These are phyloP conservation scores for Acleris laterana DNA, from an alignment of 2,888 invertebrate species.

Conservation along the genomic window DNA sequence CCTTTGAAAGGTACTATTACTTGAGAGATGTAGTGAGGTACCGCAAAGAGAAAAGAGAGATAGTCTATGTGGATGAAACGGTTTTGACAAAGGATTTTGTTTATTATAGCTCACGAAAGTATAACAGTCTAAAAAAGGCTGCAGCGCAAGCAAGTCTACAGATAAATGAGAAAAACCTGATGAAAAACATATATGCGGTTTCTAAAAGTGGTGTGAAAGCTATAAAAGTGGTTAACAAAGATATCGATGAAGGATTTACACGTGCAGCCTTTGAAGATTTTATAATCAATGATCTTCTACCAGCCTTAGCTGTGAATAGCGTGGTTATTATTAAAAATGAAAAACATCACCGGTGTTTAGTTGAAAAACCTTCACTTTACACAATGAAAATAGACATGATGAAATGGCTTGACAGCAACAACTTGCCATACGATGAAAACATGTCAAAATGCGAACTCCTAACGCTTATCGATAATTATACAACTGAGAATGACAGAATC, in stretches of 20 bases:
- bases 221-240: conserved; percentile 20
- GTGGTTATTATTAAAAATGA: conserved; percentile 45
- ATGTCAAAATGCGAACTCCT: conserved; percentile 49
- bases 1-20: conserved; percentile 53
- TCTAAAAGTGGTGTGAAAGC: conserved; percentile 38
- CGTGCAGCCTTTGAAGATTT: conserved; percentile 43
- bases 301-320: conserved; percentile 40
- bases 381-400: conserved; percentile 46
- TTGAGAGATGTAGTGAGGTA: conserved; percentile 45
- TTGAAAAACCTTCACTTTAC: conserved; percentile 37
- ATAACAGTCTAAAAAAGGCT: conserved; percentile 1
- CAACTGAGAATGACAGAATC: conserved; percentile 39
- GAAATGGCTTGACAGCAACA: conserved; percentile 48
- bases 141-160: conserved; percentile 1
- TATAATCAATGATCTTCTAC: conserved; percentile 41
- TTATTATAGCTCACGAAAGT: conserved; percentile 34
- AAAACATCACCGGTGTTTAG: conserved; percentile 39
- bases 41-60: conserved; percentile 38
- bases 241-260: conserved; percentile 24
- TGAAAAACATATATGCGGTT: conserved; percentile 44
- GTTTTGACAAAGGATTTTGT: not conserved
- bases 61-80: conserved; percentile 49
- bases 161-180: not conserved
- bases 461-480: conserved; percentile 49
- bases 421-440: conserved; percentile 42